These are phyloP conservation scores for Caenorhabditis sp. DNA, from an alignment of 2,888 invertebrate genomes.

Conservation along the genomic window DNA sequence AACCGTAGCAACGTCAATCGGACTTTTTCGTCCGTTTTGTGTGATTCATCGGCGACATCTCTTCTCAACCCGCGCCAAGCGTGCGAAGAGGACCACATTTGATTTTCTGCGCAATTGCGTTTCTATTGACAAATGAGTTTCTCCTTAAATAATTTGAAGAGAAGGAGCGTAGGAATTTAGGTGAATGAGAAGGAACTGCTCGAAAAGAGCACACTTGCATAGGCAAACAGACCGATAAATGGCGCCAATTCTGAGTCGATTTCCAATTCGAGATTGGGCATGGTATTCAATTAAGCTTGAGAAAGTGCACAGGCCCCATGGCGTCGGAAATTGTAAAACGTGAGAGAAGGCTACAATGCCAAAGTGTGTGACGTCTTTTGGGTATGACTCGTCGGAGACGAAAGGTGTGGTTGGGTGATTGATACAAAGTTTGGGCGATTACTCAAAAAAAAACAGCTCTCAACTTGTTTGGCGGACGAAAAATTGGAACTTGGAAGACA, in stretches of 20 bases:
- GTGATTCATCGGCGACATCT: neutral
- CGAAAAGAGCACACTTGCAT: too few relatives aligned
- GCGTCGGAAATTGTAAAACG: slow-evolving; percentile 35
- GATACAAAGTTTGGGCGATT: too few relatives aligned
- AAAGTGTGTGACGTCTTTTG: slow-evolving; percentile 34
- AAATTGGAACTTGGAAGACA: slow-evolving; percentile 35
- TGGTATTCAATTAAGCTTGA: slow-evolving; percentile 33
- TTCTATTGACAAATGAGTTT: slow-evolving; percentile 45
- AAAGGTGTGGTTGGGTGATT: slow-evolving; percentile 52
- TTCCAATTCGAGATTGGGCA: neutral
- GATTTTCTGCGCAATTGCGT: slow-evolving; percentile 52
- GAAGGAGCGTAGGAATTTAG: neutral
- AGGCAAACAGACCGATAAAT: too few relatives aligned
- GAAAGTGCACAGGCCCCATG: slow-evolving; percentile 21
- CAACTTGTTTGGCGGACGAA: too few relatives aligned
- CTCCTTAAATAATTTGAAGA: slow-evolving; percentile 23
- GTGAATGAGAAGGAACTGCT: neutral
- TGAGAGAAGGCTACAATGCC: slow-evolving; percentile 47
- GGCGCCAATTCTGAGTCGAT: too few relatives aligned
- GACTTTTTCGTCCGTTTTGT: slow-evolving; percentile 8
- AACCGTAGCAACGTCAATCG: slow-evolving; percentile 49
- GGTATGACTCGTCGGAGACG: slow-evolving; percentile 28
- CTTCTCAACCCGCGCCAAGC: neutral
- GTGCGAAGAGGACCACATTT: slow-evolving; percentile 24
- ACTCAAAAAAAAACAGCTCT: too few relatives aligned